Evolutionary conservation across 2,797 vertebrate genomes (phyloP).

Genomic region (Mallotus villosus): DNA sequence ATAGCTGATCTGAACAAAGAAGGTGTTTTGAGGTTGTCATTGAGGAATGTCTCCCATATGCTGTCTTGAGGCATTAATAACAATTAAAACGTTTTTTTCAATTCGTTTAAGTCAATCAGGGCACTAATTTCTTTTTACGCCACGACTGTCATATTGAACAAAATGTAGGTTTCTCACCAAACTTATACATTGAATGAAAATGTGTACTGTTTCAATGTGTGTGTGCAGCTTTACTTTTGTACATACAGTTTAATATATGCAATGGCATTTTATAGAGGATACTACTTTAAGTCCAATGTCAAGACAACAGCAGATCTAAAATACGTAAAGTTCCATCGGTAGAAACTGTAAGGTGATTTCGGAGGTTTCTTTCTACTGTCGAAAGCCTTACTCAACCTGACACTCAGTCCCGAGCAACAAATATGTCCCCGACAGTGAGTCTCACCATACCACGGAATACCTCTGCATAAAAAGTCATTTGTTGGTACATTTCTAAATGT

Average conservation of each 20-base stretch:
- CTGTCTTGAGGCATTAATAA: neutral
- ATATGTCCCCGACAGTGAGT: constrained; percentile 31
- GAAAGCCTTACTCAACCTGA: constrained; percentile 60
- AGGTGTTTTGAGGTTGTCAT: constrained; percentile 26
- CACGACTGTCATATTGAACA: neutral
- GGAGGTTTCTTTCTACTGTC: constrained; percentile 25
- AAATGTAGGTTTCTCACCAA: neutral
- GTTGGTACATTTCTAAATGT: constrained; percentile 78
- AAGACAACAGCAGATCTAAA: neutral
- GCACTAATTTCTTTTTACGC: neutral
- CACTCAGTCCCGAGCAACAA: constrained; percentile 40
- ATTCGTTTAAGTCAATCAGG: too few species aligned
- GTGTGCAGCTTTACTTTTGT: too few species aligned
- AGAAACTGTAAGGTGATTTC: constrained; percentile 28
- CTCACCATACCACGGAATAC: constrained; percentile 56
- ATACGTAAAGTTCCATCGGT: neutral
- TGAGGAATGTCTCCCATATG: constrained; percentile 3
- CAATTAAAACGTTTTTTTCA: too few species aligned
- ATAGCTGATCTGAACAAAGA: constrained; percentile 51
- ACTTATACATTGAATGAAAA: too few species aligned
- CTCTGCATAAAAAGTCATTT: constrained; percentile 70
- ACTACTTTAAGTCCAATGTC: neutral
- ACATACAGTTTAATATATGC: too few species aligned
- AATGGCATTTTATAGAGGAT: neutral
- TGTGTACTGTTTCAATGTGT: too few species aligned